Base-by-base conservation (phyloP, 2,888 invertebrate genomes). In the Mallateleia sp. region DNA sequence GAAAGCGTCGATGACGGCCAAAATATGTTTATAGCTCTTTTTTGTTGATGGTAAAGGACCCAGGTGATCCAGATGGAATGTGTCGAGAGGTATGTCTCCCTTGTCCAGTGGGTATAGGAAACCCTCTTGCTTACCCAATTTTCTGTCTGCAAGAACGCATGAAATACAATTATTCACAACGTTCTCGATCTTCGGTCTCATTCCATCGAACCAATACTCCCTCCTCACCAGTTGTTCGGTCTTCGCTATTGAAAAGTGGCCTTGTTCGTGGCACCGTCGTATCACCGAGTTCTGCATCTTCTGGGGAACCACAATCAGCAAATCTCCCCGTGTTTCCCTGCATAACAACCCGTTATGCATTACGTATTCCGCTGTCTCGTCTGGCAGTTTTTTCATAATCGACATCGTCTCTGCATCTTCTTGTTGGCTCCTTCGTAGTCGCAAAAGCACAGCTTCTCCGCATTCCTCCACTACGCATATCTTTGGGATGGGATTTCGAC, bases 201-300 rank as follows among this genome's bases (percentile, higher is more conserved):
- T 8, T 14, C 14, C 47, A 5, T 14, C 14, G 47, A 47, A 47
- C 47, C 47, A 47, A 47, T 47, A 47, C 18, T 47, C 47, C 14
- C 47, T 47, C 47, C 18, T 47, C 14, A 47, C 5, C 18, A 47
- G 14, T 14, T 47, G n/a, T n/a, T n/a, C n/a, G n/a, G n/a, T n/a
- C n/a, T n/a, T n/a, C n/a, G n/a, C n/a, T n/a, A n/a, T n/a, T 5
- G 47, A 47, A 18, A 45, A 47, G 45, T 66, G 64, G 1, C 42
- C 64, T 24, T 66, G 64, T 0, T 42, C 18, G 47, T 66, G 64
- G 20, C 25, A 32, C 18, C 7, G 24, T 14, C 52, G 32, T 11
- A 67, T 67, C 50, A 52, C 50, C 0, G 25, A 25, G 14, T 67
- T 32, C 20, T 67, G 50, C 67, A 67, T 67, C n/a, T 14, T 9